A percentile compares a stretch with the other conserved stretches of the same genome.
These are phyloP conservation scores for Atherix ibis DNA, from an alignment of 2,888 invertebrate species.

Conservation along the genomic window DNA sequence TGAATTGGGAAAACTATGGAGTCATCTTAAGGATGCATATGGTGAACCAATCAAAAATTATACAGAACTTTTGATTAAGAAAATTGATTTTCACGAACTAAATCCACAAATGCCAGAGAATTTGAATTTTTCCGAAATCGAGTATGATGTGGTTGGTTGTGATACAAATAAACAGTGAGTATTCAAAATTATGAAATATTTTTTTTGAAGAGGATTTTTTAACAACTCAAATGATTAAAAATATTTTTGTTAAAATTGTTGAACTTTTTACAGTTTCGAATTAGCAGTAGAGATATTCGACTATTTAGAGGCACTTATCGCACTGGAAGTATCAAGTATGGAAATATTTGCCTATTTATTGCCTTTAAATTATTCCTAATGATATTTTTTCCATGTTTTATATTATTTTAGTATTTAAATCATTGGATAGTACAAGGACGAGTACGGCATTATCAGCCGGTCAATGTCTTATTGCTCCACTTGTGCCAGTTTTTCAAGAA, in stretches of 20 bases:
- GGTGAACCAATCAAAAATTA: constrained; percentile 84
- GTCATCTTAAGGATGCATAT: constrained; percentile 88
- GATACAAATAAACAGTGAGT: constrained; percentile 90
- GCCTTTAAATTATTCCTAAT: not conserved
- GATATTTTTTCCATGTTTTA: not conserved
- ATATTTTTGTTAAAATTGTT: constrained; percentile 8
- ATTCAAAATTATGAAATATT: not conserved
- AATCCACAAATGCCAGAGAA: constrained; percentile 90
- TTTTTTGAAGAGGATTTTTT: too few species aligned
- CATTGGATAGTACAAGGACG: constrained; percentile 81
- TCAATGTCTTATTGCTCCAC: constrained; percentile 88
- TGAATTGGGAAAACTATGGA: constrained; percentile 86
- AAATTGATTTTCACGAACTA: constrained; percentile 86
- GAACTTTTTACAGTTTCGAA: constrained; percentile 56
- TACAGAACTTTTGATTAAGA: constrained; percentile 68
- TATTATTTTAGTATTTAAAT: constrained; percentile 64
- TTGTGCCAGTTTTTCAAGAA: constrained; percentile 90
- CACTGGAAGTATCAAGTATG: constrained; percentile 72
- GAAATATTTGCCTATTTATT: too few species aligned
- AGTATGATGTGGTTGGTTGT: constrained; percentile 73
- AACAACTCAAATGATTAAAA: too few species aligned
- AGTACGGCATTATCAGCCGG: constrained; percentile 96
- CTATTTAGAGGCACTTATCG: constrained; percentile 90
- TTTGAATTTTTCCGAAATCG: constrained; percentile 67
- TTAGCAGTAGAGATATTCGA: constrained; percentile 96